Base-by-base conservation (phyloP, 2,113 vertebrate genomes). In the Choloepus hoffmanni region DNA sequence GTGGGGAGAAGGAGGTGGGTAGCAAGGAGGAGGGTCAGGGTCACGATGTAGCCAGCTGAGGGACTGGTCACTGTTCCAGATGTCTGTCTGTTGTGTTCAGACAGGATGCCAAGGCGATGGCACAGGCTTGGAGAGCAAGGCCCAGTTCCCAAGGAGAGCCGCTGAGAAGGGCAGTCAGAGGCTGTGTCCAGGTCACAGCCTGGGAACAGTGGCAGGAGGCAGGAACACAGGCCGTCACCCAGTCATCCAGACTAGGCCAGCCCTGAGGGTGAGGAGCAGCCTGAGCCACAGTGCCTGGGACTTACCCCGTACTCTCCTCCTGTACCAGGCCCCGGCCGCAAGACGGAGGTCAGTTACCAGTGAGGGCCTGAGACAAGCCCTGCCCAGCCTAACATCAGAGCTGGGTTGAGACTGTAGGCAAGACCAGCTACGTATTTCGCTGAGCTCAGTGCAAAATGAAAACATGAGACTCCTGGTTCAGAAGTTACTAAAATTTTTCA, bases 141-240 rank as follows among this genome's bases (percentile, higher is more conserved):
- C 1, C 28, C 48, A 82, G 58, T 2, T 19, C 9, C n/a, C 23
- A 48, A 0, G 2, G 36, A 77, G 5, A 21, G 18, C 0, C 2
- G 30, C 58, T 15, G 36, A 84, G 60, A 65, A 58, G 68, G 30
- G 62, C 4, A 8, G 65, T 48, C 40, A 40, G 13, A 6, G 43
- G 43, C 16, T 16, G 3, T 48, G 11, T 48, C 9, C 15, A 30
- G 60, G 62, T 18, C n/a, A 18, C n/a, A 33, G n/a, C 58, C 70
- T 43, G 45, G 87, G 43, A 77, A 18, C 5, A 23, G 58, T 7
- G 19, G 58, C 19, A 45, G 5, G 21, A 21, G 21, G 58, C 1
- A 19, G 19, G 21, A 40, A n/a, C 30, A 85, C 43, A 18, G 40
- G 60, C 45, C 5, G 0, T 48, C 72, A 45, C 53, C 55, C 19